phyloP scores from a whole-genome alignment of 2,888 invertebrate species.

The Erebia epiphron region DNA sequence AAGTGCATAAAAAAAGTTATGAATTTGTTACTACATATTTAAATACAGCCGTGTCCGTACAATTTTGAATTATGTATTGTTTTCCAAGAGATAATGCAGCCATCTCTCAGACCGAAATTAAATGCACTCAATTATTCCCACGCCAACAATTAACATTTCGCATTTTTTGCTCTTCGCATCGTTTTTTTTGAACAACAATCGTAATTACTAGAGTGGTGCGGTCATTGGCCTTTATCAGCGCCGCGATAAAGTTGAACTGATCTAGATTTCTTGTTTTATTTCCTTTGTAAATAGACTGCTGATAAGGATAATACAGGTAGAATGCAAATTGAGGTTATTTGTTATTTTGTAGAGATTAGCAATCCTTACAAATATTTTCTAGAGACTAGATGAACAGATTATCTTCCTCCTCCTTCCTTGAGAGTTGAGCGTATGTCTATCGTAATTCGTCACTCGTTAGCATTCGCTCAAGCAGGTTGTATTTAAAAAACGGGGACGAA shows the following conservation, averaged over 20 bases:
- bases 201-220: slow-evolving; percentile 37
- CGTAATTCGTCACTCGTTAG: too few relatives aligned
- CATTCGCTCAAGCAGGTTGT: too few relatives aligned
- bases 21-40: background rate
- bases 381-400: background rate
- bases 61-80: background rate
- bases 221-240: slow-evolving; percentile 52
- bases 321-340: slow-evolving; percentile 8
- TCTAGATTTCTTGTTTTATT: slow-evolving; percentile 51
- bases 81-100: background rate
- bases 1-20: background rate
- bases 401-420: too few relatives aligned
- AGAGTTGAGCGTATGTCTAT: too few relatives aligned
- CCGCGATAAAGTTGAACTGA: slow-evolving; percentile 57
- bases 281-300: slow-evolving; percentile 52
- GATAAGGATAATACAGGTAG: slow-evolving; percentile 41
- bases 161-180: slow-evolving; percentile 19
- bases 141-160: slow-evolving; percentile 27
- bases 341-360: background rate
- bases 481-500: too few relatives aligned
- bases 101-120: slow-evolving; percentile 10
- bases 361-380: too few relatives aligned
- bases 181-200: slow-evolving; percentile 25
- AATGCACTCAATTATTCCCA: slow-evolving; percentile 27
- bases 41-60: background rate